phyloP scores from a whole-genome alignment of 2,113 vertebrate genomes.

The Theristicus caerulescens region DNA sequence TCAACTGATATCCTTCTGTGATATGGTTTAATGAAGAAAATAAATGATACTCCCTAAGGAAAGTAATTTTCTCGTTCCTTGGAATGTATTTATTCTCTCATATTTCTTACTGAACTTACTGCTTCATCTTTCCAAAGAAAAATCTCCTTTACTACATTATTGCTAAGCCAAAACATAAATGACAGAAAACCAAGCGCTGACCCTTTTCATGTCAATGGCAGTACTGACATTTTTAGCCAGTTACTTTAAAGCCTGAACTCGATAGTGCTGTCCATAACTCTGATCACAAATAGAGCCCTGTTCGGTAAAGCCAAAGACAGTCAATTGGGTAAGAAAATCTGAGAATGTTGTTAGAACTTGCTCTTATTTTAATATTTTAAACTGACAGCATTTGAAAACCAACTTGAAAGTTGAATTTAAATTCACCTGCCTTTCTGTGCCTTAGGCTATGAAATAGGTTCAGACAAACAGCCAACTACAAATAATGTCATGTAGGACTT shows the following conservation, averaged over 20 bases:
- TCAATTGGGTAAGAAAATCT: background rate
- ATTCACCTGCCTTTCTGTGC: constrained; percentile 40
- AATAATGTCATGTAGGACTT: constrained; percentile 20
- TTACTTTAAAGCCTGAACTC: background rate
- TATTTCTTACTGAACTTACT: background rate
- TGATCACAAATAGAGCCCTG: background rate
- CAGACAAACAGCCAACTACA: constrained; percentile 32
- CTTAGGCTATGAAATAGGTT: constrained; percentile 11
- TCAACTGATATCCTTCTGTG: background rate
- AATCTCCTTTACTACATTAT: background rate
- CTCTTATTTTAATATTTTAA: constrained; percentile 37
- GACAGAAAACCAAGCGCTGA: background rate
- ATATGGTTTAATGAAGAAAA: constrained; percentile 1
- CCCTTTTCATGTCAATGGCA: background rate
- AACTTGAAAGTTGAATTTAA: constrained; percentile 35
- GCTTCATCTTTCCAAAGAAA: constrained; percentile 2
- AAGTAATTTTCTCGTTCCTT: background rate
- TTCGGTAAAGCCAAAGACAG: background rate
- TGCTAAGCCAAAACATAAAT: background rate
- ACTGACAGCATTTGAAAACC: constrained; percentile 12
- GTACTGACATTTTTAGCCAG: constrained; percentile 11
- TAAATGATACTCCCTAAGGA: background rate
- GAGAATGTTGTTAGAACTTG: background rate
- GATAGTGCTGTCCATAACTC: background rate
- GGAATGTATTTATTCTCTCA: background rate